Base-by-base conservation (phyloP, 2,113 vertebrate species). In the Hydropotes inermis region DNA sequence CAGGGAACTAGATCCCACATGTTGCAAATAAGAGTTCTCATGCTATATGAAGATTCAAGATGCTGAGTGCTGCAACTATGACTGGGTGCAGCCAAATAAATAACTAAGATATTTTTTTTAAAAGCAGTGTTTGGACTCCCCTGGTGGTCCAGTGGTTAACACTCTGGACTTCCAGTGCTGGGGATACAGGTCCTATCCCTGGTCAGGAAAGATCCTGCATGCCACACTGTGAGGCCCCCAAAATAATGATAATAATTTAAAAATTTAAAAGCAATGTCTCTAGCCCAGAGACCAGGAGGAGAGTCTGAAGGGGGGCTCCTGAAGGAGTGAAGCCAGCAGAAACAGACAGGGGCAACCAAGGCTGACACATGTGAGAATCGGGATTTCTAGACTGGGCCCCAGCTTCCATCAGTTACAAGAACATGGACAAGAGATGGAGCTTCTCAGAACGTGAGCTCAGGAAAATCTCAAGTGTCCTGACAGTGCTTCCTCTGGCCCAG, bases 281-380 rank as follows among this genome's bases (percentile, higher is more conserved):
- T 36, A 58, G 28, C 17, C n/a, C 11, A 7, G 43, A 79, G 10
- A 36, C 16, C 61, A 57, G 67, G 67, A 78, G 15, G 21, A 39
- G 6, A 28, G n/a, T 16, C 47, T 23, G 5, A 39, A 54, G 8
- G 3, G 8, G 4, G 2, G 8, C 15, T 21, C 58, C 9, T 25
- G 83, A 43, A 88, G 28, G n/a, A 7, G 14, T 21, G 21, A 82
- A 43, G 33, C 0, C 1, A 5, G 74, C 85, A 64, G 33, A 25
- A 36, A 0, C 1, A 10, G 23, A 25, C n/a, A 81, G 6, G 4
- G n/a, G 17, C 55, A 14, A 19, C 4, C 19, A 19, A 27, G 45
- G 17, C 16, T 36, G 33, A 67, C 30, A 15, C 0, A 1, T 15
- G 21, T 9, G 10, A n/a, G 21, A 50, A 61, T 36, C 15, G 10